Percentiles rank a stretch among this genome's conserved stretches.
These are phyloP conservation scores for Sebastes itinus DNA, from an alignment of 2,797 vertebrate genomes.

Conservation along the genomic window DNA sequence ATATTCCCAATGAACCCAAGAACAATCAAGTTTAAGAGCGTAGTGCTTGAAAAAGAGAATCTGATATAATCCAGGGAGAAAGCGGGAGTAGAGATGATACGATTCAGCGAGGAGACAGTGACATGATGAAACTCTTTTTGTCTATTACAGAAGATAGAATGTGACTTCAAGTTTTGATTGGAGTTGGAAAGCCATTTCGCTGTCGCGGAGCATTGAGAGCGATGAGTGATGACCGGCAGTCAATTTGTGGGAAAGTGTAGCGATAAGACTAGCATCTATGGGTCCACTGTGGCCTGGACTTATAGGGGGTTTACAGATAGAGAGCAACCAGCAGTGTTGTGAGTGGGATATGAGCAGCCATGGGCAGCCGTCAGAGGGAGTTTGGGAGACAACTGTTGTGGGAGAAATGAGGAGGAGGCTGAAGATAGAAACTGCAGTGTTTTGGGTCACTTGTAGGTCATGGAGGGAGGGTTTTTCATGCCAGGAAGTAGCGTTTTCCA, in stretches of 20 bases:
- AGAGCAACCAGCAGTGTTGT: background rate
- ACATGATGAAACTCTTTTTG: constrained; percentile 6
- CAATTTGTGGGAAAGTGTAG: background rate
- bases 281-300: constrained; percentile 4
- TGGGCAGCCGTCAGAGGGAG: constrained; percentile 1
- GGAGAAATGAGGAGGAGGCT: constrained; percentile 14
- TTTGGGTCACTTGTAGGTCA: constrained; percentile 40
- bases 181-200: constrained; percentile 33
- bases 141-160: background rate
- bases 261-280: background rate
- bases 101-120: background rate
- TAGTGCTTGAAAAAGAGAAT: background rate
- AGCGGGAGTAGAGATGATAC: background rate
- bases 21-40: background rate
- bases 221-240: constrained; percentile 27
- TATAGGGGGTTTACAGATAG: background rate
- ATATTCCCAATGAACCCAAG: background rate
- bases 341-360: constrained; percentile 35
- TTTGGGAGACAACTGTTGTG: background rate
- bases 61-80: background rate
- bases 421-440: constrained; percentile 21
- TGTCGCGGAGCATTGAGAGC: background rate
- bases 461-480: background rate
- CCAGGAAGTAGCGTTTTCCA: background rate
- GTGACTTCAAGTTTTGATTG: constrained; percentile 23